Conservation (phyloP, 1,140 invertebrate species). For the Hylyphantes graminicola region DNA sequence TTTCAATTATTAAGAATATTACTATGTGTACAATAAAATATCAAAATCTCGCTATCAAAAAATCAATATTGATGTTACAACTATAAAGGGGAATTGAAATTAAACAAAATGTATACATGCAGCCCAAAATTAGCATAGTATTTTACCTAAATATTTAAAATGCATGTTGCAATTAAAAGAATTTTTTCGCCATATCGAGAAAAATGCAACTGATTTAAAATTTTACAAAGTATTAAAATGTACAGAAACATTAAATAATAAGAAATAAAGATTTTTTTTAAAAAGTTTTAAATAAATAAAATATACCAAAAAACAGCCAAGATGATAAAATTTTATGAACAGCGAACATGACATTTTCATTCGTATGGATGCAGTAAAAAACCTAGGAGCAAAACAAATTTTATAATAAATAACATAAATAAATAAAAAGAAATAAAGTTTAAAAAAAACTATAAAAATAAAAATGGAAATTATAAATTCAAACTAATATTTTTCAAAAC, state of each 20-base stretch:
- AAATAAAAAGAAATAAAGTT: slow-evolving; percentile 39
- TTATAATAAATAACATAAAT: slow-evolving; percentile 24
- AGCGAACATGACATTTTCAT: slow-evolving; percentile 43
- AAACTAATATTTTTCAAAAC: no score
- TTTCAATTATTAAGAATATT: no score
- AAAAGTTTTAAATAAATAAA: slow-evolving; percentile 22
- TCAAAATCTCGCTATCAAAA: no score
- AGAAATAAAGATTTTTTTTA: slow-evolving; percentile 5
- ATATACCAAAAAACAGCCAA: slow-evolving; percentile 54
- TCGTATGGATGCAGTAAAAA: slow-evolving; percentile 42
- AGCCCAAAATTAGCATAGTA: no score
- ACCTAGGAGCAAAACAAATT: slow-evolving; percentile 52
- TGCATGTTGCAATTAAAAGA: no score
- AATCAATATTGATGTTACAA: no score
- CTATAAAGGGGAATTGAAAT: no score
- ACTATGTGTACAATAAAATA: no score
- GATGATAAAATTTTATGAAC: slow-evolving; percentile 49
- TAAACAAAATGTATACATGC: no score
- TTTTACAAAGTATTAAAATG: background rate
- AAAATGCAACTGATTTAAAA: no score
- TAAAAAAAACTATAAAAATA: slow-evolving; percentile 25
- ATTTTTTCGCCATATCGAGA: no score
- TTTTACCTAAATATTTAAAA: no score
- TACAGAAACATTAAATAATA: background rate
- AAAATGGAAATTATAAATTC: slow-evolving; percentile 39